Conservation (phyloP, 1,140 invertebrate genomes). For the Batillaria attramentaria region DNA sequence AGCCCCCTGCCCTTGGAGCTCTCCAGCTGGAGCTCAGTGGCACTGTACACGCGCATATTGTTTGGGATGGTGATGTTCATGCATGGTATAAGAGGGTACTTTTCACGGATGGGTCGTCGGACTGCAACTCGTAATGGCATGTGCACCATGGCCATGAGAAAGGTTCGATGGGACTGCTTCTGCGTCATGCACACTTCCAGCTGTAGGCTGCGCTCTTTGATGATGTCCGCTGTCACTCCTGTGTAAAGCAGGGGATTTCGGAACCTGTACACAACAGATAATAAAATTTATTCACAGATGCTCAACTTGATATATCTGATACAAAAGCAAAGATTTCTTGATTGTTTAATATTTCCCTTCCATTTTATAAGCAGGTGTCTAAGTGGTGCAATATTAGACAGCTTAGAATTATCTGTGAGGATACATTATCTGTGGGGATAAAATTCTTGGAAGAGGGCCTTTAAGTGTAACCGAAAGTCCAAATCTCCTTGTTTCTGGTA, state of each 20-base stretch:
- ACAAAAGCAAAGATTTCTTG: too few relatives aligned
- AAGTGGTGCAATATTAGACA: too few relatives aligned
- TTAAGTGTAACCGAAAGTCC: too few relatives aligned
- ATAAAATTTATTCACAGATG: neutral
- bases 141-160: slow-evolving; percentile 60
- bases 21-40: slow-evolving; percentile 52
- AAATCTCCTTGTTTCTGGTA: too few relatives aligned
- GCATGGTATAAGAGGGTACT: slow-evolving; percentile 63
- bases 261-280: slow-evolving; percentile 41
- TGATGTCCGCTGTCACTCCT: slow-evolving; percentile 50
- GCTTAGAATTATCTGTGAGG: too few relatives aligned
- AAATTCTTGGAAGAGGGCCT: too few relatives aligned
- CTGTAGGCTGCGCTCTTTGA: slow-evolving; percentile 56
- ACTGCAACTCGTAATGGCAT: slow-evolving; percentile 63
- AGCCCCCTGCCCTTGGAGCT: slow-evolving; percentile 30
- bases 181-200: slow-evolving; percentile 66
- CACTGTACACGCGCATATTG: slow-evolving; percentile 65
- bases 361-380: too few relatives aligned
- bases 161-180: slow-evolving; percentile 59
- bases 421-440: too few relatives aligned
- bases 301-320: too few relatives aligned
- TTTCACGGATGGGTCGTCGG: slow-evolving; percentile 61
- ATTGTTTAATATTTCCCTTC: too few relatives aligned
- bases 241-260: slow-evolving; percentile 61
- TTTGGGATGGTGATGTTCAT: slow-evolving; percentile 65